Base-by-base conservation (phyloP, 2,113 vertebrate genomes). In the Trichechus manatus region DNA sequence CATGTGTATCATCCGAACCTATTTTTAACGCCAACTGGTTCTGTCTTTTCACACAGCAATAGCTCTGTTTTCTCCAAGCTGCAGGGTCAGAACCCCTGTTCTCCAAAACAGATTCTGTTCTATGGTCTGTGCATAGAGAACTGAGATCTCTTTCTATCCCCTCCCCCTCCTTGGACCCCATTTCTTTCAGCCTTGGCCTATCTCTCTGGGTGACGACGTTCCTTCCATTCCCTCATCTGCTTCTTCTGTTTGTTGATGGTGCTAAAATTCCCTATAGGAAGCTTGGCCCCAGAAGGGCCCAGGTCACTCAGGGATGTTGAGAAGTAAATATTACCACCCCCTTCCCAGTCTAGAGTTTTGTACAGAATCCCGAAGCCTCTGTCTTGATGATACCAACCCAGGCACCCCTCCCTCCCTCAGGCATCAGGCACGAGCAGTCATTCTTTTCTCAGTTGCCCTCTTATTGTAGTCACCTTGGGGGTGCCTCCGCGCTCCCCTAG, bases 21-120 rank as follows among this genome's bases (percentile, higher is more conserved):
- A 79, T 97, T 97, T 96, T 96, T 94, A 96, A 91, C 17, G 0
- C 39, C 79, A 91, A 82, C 79, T 85, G 39, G 47, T 78, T 80
- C 72, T 75, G 78, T 80, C 77, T 94, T 63, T 94, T 90, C 93
- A 64, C 3, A 0, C 63, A 83, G 85, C 84, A 74, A 15, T 20
- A 83, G 80, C 77, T 80, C 82, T 89, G 56, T 88, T 78, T 88
- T 96, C 39, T 92, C 27, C 42, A 63, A 36, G 59, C 87, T 89
- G 39, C 59, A 81, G 61, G 70, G 14, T 68, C 7, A 33, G 63
- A 95, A 64, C 25, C 68, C 29, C n/a, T 6, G 3, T 83, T 91
- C 63, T 81, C 33, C 93, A n/a, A 14, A 61, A 80, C 10, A 0
- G 19, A 64, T 42, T 50, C 25, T 68, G 9, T 61, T 20, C 77